Evolutionary conservation across 37 sponge, comb jelly and placozoan species (phyloP).

Genomic region (Theonella swinhoei): DNA sequence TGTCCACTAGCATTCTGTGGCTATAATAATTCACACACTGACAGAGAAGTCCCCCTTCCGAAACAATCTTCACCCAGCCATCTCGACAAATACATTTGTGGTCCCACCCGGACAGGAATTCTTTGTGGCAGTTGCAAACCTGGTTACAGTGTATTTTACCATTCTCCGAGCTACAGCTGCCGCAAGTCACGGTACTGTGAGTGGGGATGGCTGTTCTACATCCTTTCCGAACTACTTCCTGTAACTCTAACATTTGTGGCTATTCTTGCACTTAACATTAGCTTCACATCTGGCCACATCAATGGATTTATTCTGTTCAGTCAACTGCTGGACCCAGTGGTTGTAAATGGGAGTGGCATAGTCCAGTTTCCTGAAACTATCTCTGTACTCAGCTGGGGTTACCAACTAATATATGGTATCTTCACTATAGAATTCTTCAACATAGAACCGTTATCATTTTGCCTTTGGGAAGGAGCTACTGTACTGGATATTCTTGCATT

Average conservation of each 20-base stretch:
- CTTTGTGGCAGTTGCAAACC: conserved; percentile 45
- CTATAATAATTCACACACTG: background rate
- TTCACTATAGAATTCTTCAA: conserved; percentile 44
- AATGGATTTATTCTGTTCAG: conserved; percentile 50
- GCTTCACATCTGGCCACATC: conserved; percentile 50
- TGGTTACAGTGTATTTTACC: conserved; percentile 26
- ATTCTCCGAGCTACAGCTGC: conserved; percentile 38
- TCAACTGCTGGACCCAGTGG: conserved; percentile 27
- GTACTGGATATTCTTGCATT: conserved; percentile 39
- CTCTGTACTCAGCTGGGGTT: background rate
- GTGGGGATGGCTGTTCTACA: conserved; percentile 31
- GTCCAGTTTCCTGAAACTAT: background rate
- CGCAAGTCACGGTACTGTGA: background rate
- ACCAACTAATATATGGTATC: conserved; percentile 34
- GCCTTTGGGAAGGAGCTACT: conserved; percentile 29
- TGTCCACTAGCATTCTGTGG: conserved; percentile 23
- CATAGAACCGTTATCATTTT: conserved; percentile 15
- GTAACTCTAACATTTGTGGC: conserved; percentile 25
- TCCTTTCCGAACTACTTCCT: conserved; percentile 53
- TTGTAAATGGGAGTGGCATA: conserved; percentile 2
- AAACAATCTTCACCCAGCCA: background rate
- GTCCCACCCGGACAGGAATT: conserved; percentile 7
- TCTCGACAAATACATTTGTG: conserved; percentile 30
- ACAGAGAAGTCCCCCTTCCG: background rate
- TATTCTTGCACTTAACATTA: conserved; percentile 26